Base-by-base conservation (phyloP, 2,888 invertebrate genomes). In the Platycnemis pennipes region DNA sequence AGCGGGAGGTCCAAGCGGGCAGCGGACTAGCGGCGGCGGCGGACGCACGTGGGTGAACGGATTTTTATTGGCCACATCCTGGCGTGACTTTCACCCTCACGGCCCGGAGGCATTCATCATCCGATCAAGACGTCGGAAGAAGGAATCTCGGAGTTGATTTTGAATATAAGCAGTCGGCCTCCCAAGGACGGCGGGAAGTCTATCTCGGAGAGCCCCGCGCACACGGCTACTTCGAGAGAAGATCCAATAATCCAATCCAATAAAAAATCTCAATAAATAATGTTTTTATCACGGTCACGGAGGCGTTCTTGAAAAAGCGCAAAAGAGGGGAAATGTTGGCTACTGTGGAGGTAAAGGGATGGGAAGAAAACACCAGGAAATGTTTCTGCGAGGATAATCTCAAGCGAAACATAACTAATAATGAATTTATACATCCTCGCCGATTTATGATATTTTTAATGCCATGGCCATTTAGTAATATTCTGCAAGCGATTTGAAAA, bases 71-170 rank as follows among this genome's bases (percentile, higher is more conserved):
- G 42, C 13, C n/a, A 88, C 88, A 45, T 88, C 91, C 31, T 63
- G 91, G 91, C 44, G 63, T 91, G 56, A 63, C 56, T 91, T 91
- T 91, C 53, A 63, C 69, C 44, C 63, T n/a, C 56, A 13, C 56
- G 89, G 56, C 37, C 42, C 56, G 89, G 42, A 26, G 44, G 77
- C 77, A 63, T 91, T 63, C n/a, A 91, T 91, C 91, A 91, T 69
- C n/a, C 44, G 91, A 91, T 89, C 89, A 53, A 87, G 44, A 87
- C n/a, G 87, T 87, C 77, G 77, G 77, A 77, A 77, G 77, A 37
- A 77, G n/a, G 77, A 31, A 77, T 77, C 77, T 37, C n/a, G 26
- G 77, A 77, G 77, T 77, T 77, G 77, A 77, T 77, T 77, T 77
- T 37, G 37, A 37, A 77, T 77, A 37, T 37, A 77, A 77, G 77